Conservation (phyloP, 2,888 invertebrate species). For the Sminthurinus aureus region DNA sequence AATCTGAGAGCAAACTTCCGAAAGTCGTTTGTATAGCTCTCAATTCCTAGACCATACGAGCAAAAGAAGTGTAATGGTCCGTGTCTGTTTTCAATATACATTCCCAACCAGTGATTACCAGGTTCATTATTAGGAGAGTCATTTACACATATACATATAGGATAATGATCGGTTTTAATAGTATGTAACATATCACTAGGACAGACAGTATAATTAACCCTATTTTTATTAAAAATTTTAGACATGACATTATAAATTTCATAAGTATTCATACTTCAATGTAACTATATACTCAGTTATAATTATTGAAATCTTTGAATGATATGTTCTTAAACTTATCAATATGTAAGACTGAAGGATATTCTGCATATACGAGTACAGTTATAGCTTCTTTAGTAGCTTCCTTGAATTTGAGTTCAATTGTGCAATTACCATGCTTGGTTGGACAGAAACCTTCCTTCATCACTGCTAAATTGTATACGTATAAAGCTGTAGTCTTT, state of each 20-base stretch:
- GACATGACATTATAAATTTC: conserved; percentile 18
- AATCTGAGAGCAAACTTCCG: conserved; percentile 29
- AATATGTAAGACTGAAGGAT: conserved; percentile 41
- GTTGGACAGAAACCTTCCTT: conserved; percentile 1
- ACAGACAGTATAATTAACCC: conserved; percentile 23
- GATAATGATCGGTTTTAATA: conserved; percentile 19
- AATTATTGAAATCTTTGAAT: conserved; percentile 39
- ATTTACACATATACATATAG: conserved; percentile 39
- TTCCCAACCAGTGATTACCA: conserved; percentile 42
- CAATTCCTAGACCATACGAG: conserved; percentile 36
- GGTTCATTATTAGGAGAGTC: background rate
- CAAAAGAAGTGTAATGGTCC: conserved; percentile 33
- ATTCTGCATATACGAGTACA: conserved; percentile 44
- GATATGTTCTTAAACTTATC: conserved; percentile 41
- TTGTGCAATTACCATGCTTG: conserved; percentile 7
- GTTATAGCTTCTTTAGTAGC: conserved; percentile 37
- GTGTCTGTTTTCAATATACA: conserved; percentile 8
- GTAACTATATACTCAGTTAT: background rate
- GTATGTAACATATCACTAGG: conserved; percentile 34
- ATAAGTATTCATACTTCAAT: conserved; percentile 33
- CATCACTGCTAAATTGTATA: conserved; percentile 12
- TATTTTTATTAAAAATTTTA: conserved; percentile 5
- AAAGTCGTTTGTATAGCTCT: conserved; percentile 36
- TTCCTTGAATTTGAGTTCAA: conserved; percentile 41
- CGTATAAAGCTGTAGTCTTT: background rate